Conservation (phyloP, 2,797 vertebrate species). For the Decapterus maruadsi region DNA sequence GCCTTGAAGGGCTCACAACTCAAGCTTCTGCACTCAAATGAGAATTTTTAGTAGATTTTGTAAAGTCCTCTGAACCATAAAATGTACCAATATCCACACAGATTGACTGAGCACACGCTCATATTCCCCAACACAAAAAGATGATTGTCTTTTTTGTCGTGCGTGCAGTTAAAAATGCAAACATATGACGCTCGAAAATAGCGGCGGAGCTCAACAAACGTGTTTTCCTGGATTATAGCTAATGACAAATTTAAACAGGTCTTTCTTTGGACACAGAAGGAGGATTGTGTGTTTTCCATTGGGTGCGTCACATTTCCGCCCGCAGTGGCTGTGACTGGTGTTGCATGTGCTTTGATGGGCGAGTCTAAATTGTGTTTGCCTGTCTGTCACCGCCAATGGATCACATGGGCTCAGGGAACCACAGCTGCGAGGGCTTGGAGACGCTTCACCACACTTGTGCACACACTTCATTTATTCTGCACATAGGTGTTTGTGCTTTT, state of each 20-base stretch:
- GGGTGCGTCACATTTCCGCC: slow-evolving; percentile 58
- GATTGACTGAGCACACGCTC: slow-evolving; percentile 7
- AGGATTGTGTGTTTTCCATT: slow-evolving; percentile 57
- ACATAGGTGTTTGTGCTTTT: slow-evolving; percentile 58
- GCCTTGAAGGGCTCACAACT: slow-evolving; percentile 24
- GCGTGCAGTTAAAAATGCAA: not conserved
- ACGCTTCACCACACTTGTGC: slow-evolving; percentile 63
- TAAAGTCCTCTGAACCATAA: slow-evolving; percentile 30
- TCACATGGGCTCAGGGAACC: slow-evolving; percentile 60
- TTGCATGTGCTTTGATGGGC: slow-evolving; percentile 73
- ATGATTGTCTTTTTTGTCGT: not conserved
- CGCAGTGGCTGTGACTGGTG: slow-evolving; percentile 54
- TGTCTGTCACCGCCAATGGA: slow-evolving; percentile 76
- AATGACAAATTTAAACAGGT: slow-evolving; percentile 30
- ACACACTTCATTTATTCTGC: slow-evolving; percentile 61
- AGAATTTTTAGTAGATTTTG: slow-evolving; percentile 38
- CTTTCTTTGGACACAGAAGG: slow-evolving; percentile 44
- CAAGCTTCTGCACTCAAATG: slow-evolving; percentile 32
- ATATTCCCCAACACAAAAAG: slow-evolving; percentile 12
- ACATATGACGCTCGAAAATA: not conserved
- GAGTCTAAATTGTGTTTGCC: slow-evolving; percentile 78
- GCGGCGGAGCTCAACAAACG: slow-evolving; percentile 1
- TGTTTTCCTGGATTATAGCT: slow-evolving; percentile 13
- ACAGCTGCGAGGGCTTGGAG: slow-evolving; percentile 63
- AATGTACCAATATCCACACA: slow-evolving; percentile 32